Base-by-base conservation (phyloP, 2,888 invertebrate species). In the Stenchaetothrips biformis region DNA sequence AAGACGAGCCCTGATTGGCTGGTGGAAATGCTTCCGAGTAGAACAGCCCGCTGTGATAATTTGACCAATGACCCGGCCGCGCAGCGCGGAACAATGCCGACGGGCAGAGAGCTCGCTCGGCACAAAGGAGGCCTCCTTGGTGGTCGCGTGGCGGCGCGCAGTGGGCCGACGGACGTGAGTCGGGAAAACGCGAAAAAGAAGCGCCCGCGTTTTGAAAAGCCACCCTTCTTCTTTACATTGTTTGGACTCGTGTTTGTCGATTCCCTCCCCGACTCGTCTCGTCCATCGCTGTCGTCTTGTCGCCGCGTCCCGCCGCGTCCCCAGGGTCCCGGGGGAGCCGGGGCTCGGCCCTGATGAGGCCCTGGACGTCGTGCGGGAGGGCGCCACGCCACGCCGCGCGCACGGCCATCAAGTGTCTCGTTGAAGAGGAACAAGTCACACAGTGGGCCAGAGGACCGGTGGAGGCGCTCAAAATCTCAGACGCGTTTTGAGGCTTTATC, bases 191-290 rank as follows among this genome's bases (percentile, higher is more conserved):
- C 53, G 18, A 74, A 74, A 21, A 74, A 74, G 25, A 74, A 25
- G 67, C 25, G 25, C 13, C 13, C 53, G 53, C 13, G 2, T 37
- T 37, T 37, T 13, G 53, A 53, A 16, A 16, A 53, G 67, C 21
- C 67, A 25, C 67, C 21, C 67, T 59, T 59, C 59, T 59, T 59
- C 59, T 59, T 59, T 59, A 18, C 67, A 74, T 74, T 74, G 67
- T 74, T 74, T 74, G 67, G 21, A 74, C 67, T 74, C 67, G 67
- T 74, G 67, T 74, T 25, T 74, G 67, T 25, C 67, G 67, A 74
- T 59, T 59, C 25, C 21, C 67, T 25, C 25, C 21, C 21, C 67
- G 21, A 4, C 67, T 74, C 67, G 37, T 37, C 37, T 37, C 37
- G 37, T 37, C 37, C 37, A 37, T 37, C 37, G 37, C 4, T 4